Evolutionary conservation across 2,888 invertebrate genomes (phyloP), one percentile per base, ranked within the genome.

Genomic region (Platypus cylindrus): DNA sequence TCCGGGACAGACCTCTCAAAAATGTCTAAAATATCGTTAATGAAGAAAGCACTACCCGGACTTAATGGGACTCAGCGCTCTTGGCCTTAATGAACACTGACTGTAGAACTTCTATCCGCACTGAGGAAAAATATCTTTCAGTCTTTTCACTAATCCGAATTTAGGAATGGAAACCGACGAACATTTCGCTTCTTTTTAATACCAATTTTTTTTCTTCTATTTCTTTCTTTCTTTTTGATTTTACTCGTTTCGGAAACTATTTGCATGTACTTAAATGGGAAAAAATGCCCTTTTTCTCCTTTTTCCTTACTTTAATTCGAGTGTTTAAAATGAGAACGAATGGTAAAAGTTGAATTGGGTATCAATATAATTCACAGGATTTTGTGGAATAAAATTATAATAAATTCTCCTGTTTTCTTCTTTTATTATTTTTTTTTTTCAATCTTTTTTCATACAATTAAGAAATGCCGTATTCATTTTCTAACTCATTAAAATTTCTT

Each of bases 11-110:
- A 38, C 43, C 44, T 41, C 43, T 44, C 40, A 42, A 46, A 46
- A 41, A 39, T 41, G 43, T 46, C 47, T 48, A 44, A 47, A 49
- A 50, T 48, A 48, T 48, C 46, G 44, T 49, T 49, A 48, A 50
- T 50, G 50, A 49, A 47, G 48, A 44, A 45, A 49, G 37, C 40
- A 37, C 30, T 40, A 38, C 36, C 38, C 29, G n/a, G 37, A 36
- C 30, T 32, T 27, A 41, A 41, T 37, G 39, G 37, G 46, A 34
- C 43, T 36, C 38, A 28, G 22, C 22, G 41, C 38, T 38, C 39
- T 38, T 38, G 31, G 31, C 31, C 37, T 36, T 45, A 45, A 45
- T 43, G 43, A 43, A 43, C 45, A 40, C 30, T 39, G 42, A 34
- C 36, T 36, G 25, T 33, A 32, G 39, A 32, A 38, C 18, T 37